Evolutionary conservation across 2,113 vertebrate species (phyloP).

Genomic region (Chunga burmeisteri): DNA sequence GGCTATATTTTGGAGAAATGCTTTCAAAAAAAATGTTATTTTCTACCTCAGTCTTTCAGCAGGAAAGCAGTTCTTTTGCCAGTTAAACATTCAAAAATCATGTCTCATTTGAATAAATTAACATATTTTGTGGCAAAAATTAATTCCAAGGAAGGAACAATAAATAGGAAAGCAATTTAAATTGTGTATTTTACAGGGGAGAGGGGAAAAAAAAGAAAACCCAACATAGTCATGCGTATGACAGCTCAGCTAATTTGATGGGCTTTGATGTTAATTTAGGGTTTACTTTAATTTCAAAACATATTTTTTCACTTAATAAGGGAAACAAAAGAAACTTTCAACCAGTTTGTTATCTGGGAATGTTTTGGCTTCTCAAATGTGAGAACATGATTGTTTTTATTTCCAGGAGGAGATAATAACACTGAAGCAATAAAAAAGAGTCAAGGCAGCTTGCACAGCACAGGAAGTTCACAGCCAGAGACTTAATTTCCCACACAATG

Average conservation of each 20-base stretch:
- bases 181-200: slow-evolving; percentile 57
- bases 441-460: slow-evolving; percentile 81
- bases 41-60: slow-evolving; percentile 45
- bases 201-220: neutral
- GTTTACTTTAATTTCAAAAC: slow-evolving; percentile 78
- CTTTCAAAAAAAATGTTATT: neutral
- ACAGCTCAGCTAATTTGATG: slow-evolving; percentile 72
- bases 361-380: slow-evolving; percentile 83
- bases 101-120: slow-evolving; percentile 79
- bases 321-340: slow-evolving; percentile 82
- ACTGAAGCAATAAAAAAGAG: slow-evolving; percentile 84
- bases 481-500: slow-evolving; percentile 91
- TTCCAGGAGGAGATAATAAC: slow-evolving; percentile 85
- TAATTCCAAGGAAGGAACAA: slow-evolving; percentile 71
- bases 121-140: slow-evolving; percentile 73
- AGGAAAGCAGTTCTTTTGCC: slow-evolving; percentile 58
- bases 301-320: slow-evolving; percentile 81
- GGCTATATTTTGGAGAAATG: neutral
- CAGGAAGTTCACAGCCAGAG: slow-evolving; percentile 89
- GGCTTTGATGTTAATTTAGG: slow-evolving; percentile 75
- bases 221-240: slow-evolving; percentile 55
- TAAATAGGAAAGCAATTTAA: slow-evolving; percentile 75
- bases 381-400: slow-evolving; percentile 85
- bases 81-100: slow-evolving; percentile 67
- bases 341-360: slow-evolving; percentile 80